These are phyloP conservation scores for Trissolcus brochymenae DNA, from an alignment of 2,888 invertebrate species.

Conservation along the genomic window DNA sequence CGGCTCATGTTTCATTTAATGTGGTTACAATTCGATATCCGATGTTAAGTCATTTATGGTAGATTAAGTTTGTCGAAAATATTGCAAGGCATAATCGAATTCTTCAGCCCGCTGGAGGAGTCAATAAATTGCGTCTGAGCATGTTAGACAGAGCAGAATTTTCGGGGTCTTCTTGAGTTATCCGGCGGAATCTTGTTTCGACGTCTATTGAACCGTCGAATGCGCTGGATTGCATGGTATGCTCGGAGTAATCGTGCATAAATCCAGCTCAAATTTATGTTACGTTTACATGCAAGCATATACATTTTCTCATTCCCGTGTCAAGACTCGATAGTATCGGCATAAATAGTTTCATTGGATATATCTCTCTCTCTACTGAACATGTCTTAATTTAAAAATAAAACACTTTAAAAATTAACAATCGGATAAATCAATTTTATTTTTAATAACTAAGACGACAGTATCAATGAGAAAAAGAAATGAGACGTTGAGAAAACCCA, in stretches of 20 bases:
- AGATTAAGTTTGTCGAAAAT: too few species aligned
- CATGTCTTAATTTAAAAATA: too few species aligned
- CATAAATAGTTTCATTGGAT: constrained; percentile 27
- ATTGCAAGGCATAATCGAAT: too few species aligned
- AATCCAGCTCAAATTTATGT: constrained; percentile 53
- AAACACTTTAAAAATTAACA: too few species aligned
- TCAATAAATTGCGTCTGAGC: constrained; percentile 19
- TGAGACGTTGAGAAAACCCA: too few species aligned
- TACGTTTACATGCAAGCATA: constrained; percentile 34
- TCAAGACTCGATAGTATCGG: constrained; percentile 26
- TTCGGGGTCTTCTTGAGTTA: constrained; percentile 22
- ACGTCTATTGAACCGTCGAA: constrained; percentile 50
- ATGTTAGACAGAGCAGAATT: constrained; percentile 15
- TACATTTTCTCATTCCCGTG: constrained; percentile 22
- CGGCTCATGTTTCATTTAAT: too few species aligned
- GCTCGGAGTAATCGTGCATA: constrained; percentile 47
- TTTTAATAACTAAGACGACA: too few species aligned
- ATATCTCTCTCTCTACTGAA: too few species aligned
- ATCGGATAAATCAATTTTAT: too few species aligned
- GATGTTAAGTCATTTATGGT: too few species aligned
- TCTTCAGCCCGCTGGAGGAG: neutral
- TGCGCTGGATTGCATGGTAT: constrained; percentile 46
- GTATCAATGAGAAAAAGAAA: too few species aligned
- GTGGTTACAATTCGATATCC: too few species aligned
- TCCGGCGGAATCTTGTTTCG: constrained; percentile 39